Evolutionary conservation across 1,140 invertebrate genomes (phyloP), one percentile per base, ranked within the genome.

Genomic region (Hycleus phaleratus): DNA sequence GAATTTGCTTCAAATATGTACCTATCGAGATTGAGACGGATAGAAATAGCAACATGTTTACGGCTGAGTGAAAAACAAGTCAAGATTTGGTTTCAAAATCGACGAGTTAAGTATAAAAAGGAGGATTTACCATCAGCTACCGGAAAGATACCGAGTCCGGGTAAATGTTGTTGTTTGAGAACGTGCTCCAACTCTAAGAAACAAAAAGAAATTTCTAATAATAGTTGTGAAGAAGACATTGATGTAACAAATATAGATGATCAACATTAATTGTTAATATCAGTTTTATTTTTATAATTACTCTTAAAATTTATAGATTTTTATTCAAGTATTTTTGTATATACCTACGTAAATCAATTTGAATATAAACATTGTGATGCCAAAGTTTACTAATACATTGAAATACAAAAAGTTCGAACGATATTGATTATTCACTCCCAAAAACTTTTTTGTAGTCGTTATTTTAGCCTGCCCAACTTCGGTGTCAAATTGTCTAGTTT

Each of bases 21-120:
- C 64, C 75, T 96, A 26, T 95, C 92, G 0, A 80, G 93, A 26
- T 78, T 95, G 38, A 78, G 93, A 42, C 78, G 93, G 57, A 95
- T 97, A 61, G 93, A 96, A 72, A 93, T 96, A 49, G 94, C 94
- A 0, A 93, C 90, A 4, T 85, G 88, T 62, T 74, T 96, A 49
- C 82, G 86, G 24, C 73, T 97, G 1, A 93, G 90, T 0, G 93
- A 96, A 75, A 97, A 96, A 71, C 93, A 95, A 76, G 91, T 95
- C 42, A 95, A 93, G 74, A 95, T 95, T 52, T 96, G 93, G 93
- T 92, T 95, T 70, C 92, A 95, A 73, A 94, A 94, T 70, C 79
- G 87, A 9, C 79, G 93, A 3, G 93, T 95, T 3, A 95, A 95
- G 70, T 83, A 92, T 71, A 95, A 95, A 79, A 95, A 95, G 68